Conservation (phyloP, 2,888 invertebrate genomes). For the Stenodema calcarata region DNA sequence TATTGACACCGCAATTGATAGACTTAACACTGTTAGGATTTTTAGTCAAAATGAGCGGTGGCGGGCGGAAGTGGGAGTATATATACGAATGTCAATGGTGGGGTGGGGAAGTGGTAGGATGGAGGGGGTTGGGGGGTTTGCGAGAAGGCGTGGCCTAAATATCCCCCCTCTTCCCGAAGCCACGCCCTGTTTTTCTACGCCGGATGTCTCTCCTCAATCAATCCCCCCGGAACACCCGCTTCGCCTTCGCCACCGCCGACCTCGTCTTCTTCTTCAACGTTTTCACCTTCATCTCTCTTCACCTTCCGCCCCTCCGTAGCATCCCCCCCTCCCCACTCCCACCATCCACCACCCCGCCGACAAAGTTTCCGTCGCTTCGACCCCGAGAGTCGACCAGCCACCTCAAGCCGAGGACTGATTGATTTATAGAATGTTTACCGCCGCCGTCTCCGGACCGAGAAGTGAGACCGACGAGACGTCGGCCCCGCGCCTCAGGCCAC, state of each 20-base stretch:
- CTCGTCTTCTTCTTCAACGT: neutral
- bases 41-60: neutral
- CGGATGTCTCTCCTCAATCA: constrained; percentile 46
- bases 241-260: constrained; percentile 10
- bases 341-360: neutral
- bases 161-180: constrained; percentile 31
- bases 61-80: constrained; percentile 27
- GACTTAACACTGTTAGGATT: neutral
- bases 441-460: neutral
- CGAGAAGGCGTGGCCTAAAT: neutral
- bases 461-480: neutral
- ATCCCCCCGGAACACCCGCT: neutral
- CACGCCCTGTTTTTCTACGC: constrained; percentile 42
- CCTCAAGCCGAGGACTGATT: constrained; percentile 15
- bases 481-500: neutral
- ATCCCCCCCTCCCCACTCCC: neutral
- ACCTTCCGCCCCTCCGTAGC: neutral
- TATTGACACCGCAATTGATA: neutral
- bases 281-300: constrained; percentile 11
- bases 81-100: neutral
- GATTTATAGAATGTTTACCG: constrained; percentile 43
- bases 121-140: neutral
- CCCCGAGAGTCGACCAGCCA: constrained; percentile 44
- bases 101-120: neutral
- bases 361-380: neutral